Evolutionary conservation across 2,888 invertebrate species (phyloP).

Genomic region (Chrysolina haemoptera): DNA sequence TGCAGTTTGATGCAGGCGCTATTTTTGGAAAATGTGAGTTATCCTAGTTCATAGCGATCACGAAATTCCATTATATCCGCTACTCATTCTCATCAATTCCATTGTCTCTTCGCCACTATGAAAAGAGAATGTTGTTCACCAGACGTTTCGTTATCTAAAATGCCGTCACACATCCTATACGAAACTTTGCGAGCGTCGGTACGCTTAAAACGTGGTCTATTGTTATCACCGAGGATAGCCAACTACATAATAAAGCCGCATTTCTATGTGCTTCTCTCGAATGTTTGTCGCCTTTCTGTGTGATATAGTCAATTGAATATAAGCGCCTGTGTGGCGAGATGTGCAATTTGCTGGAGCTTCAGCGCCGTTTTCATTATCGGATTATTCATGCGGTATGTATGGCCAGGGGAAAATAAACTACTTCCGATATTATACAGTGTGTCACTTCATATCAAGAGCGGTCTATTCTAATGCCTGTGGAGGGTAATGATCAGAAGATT

Average conservation of each 20-base stretch:
- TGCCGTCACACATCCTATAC: neutral
- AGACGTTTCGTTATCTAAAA: constrained; percentile 14
- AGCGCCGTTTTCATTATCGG: neutral
- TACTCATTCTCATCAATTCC: neutral
- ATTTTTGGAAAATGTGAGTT: neutral
- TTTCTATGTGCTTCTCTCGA: constrained; percentile 16
- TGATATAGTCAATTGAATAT: constrained; percentile 14
- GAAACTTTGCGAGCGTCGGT: constrained; percentile 1
- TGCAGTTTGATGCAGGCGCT: too few species aligned
- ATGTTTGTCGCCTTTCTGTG: constrained; percentile 11
- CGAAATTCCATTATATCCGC: neutral
- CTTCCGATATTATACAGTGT: too few species aligned
- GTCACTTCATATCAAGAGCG: too few species aligned
- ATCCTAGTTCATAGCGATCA: neutral
- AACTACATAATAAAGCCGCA: constrained; percentile 6
- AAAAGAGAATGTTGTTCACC: neutral
- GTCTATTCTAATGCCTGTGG: too few species aligned
- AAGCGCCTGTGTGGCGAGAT: constrained; percentile 1
- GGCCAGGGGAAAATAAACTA: too few species aligned
- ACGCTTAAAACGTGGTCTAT: constrained; percentile 9
- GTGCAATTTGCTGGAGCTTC: constrained; percentile 1
- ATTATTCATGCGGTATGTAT: constrained; percentile 3
- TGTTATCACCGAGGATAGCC: constrained; percentile 4
- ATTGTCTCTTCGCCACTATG: neutral
- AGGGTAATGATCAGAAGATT: too few species aligned